These are phyloP conservation scores for Ditylenchus weischeri DNA, from an alignment of 2,888 invertebrate genomes.

Conservation along the genomic window DNA sequence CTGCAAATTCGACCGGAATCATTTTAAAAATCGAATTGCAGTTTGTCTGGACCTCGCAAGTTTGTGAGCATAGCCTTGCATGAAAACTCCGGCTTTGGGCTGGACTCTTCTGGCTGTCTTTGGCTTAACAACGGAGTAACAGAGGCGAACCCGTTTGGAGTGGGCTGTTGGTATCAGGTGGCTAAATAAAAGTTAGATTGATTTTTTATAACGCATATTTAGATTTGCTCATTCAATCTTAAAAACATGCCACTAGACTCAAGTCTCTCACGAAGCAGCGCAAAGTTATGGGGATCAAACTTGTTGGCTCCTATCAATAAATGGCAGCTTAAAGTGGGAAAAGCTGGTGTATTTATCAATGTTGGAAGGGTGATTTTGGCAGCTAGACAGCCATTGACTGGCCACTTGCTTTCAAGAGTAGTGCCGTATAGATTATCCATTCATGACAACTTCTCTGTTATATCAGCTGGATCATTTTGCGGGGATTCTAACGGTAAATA, in stretches of 20 bases:
- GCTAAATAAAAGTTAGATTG: background rate
- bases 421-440: conserved; percentile 28
- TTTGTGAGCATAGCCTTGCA: conserved; percentile 34
- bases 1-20: background rate
- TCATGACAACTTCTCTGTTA: conserved; percentile 33
- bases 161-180: conserved; percentile 37
- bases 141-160: conserved; percentile 35
- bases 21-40: conserved; percentile 4
- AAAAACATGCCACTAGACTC: conserved; percentile 8
- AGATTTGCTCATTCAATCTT: background rate
- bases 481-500: conserved; percentile 15
- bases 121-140: conserved; percentile 42
- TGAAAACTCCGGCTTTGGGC: conserved; percentile 34
- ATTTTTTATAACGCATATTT: background rate
- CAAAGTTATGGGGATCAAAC: conserved; percentile 8
- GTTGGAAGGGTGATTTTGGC: conserved; percentile 29
- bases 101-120: conserved; percentile 31
- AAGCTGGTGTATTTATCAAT: conserved; percentile 34
- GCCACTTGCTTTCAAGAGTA: conserved; percentile 20
- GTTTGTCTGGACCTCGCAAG: conserved; percentile 29
- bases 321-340: conserved; percentile 34
- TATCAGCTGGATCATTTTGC: conserved; percentile 29
- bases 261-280: background rate
- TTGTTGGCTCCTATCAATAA: conserved; percentile 28
- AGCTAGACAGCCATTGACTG: conserved; percentile 31